Evolutionary conservation across 1,140 invertebrate genomes (phyloP), one percentile per base, ranked within the genome.

Genomic region (Drosophila lini): DNA sequence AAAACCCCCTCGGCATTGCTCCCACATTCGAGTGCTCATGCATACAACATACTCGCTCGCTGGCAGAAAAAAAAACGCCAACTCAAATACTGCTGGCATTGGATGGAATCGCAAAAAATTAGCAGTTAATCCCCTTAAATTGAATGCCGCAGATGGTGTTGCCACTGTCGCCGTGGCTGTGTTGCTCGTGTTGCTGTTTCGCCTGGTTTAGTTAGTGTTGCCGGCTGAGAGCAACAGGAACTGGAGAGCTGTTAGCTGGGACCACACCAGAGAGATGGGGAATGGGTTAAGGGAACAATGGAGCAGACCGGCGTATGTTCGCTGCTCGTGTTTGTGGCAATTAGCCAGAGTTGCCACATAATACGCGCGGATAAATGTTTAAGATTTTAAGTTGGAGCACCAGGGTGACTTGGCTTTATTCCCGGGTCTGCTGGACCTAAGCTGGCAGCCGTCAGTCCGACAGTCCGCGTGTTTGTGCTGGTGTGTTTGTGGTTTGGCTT

Each of bases 101-200:
- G 86, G 81, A 69, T 75, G 75, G 78, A 78, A 91, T 88, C 80
- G 89, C 80, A 86, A 91, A 90, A 91, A 91, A 91, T 91, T 91
- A 91, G 90, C 86, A 91, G 90, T 91, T 91, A 91, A 91, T 91
- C 90, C 90, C 84, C 84, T 91, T 82, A 91, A 91, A 91, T 91
- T 91, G 90, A 91, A 91, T 91, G 76, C 90, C 82, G 70, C 82
- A 88, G 83, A 81, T 91, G 86, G 79, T 81, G 86, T 85, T 81
- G 83, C 71, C 50, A 41, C 19, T 65, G 61, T 58, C 44, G 52
- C 32, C 52, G 60, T 31, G 28, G 59, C 32, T 53, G 38, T 57
- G 45, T 53, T 69, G 47, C 22, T 48, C 3, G 19, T 47, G 56
- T 38, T 60, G 36, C 11, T 69, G 34, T 47, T 31, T 34, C n/a